phyloP scores from a whole-genome alignment of 2,888 invertebrate genomes.

The Ormyrus labotus region DNA sequence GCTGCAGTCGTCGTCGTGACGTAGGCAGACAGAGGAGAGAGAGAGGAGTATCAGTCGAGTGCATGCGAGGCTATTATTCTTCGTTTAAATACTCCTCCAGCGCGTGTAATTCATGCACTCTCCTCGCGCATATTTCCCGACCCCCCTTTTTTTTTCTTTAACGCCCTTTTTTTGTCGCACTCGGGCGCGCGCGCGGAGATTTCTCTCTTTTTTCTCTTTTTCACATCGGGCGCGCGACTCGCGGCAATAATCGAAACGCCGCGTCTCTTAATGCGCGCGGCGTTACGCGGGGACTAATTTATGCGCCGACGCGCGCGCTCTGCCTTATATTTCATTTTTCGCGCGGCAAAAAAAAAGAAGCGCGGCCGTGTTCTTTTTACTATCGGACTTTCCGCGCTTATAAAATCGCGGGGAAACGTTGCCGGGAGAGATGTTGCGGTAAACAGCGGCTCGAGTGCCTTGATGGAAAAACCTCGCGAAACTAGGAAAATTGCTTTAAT shows the following conservation, averaged over 20 bases:
- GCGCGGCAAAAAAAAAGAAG: no score
- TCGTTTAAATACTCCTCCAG: slow-evolving; percentile 36
- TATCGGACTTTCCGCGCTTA: no score
- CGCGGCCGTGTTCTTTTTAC: no score
- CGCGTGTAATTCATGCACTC: slow-evolving; percentile 30
- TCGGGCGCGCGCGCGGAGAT: no score
- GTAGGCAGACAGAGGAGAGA: background rate
- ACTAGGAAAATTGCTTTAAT: slow-evolving; percentile 4
- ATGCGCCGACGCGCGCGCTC: no score
- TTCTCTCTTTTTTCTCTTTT: no score
- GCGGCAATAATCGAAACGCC: background rate
- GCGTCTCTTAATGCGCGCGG: no score
- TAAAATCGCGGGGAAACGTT: no score
- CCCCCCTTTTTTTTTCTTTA: background rate
- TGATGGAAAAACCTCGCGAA: slow-evolving; percentile 10
- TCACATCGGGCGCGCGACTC: background rate
- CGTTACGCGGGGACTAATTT: no score
- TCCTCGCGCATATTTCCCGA: background rate
- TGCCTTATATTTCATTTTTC: no score
- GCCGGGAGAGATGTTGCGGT: no score
- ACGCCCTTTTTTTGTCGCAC: no score
- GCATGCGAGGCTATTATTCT: slow-evolving; percentile 38
- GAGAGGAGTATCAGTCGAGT: slow-evolving; percentile 23
- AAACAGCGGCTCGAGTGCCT: background rate
- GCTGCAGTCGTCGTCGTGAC: slow-evolving; percentile 19